A percentile compares a stretch with the other conserved stretches of the same genome.
Evolutionary conservation across 2,888 invertebrate genomes (phyloP).

Genomic region (Eilema depressum): DNA sequence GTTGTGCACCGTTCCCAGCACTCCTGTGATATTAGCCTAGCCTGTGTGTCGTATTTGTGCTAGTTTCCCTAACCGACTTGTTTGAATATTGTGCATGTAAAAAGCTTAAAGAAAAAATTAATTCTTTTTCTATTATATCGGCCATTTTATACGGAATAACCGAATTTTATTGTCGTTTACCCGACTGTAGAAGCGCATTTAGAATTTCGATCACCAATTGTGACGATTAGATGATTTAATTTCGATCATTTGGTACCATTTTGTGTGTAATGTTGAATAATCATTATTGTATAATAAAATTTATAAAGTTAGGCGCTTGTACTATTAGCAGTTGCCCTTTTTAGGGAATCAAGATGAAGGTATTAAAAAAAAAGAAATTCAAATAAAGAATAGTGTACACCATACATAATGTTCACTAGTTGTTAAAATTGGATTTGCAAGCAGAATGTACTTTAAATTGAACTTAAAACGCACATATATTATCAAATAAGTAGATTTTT

Average conservation of each 20-base stretch:
- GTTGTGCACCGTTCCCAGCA: conserved; percentile 83
- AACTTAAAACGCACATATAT: conserved; percentile 77
- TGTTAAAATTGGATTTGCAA: conserved; percentile 64
- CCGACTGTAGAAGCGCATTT: conserved; percentile 74
- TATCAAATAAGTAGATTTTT: conserved; percentile 69
- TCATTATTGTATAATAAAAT: conserved; percentile 66
- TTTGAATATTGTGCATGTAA: conserved; percentile 81
- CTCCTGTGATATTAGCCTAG: conserved; percentile 87
- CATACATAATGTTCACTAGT: conserved; percentile 64
- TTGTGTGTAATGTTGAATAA: conserved; percentile 72
- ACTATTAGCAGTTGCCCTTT: conserved; percentile 63
- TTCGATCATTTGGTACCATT: conserved; percentile 70
- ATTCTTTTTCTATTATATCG: conserved; percentile 73
- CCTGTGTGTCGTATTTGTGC: conserved; percentile 86
- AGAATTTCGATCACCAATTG: conserved; percentile 65
- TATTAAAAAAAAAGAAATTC: conserved; percentile 48
- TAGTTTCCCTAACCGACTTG: conserved; percentile 80
- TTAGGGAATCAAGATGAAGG: conserved; percentile 57
- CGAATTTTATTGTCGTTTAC: conserved; percentile 75
- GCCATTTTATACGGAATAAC: conserved; percentile 80
- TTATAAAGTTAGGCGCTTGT: conserved; percentile 68
- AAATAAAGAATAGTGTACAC: conserved; percentile 42
- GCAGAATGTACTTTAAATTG: conserved; percentile 74
- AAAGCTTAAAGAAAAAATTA: conserved; percentile 67
- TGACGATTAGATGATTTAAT: conserved; percentile 67